A percentile compares a stretch with the other conserved stretches of the same genome.
phyloP scores from a whole-genome alignment of 2,113 vertebrate species.

The Tetraodon nigroviridis region DNA sequence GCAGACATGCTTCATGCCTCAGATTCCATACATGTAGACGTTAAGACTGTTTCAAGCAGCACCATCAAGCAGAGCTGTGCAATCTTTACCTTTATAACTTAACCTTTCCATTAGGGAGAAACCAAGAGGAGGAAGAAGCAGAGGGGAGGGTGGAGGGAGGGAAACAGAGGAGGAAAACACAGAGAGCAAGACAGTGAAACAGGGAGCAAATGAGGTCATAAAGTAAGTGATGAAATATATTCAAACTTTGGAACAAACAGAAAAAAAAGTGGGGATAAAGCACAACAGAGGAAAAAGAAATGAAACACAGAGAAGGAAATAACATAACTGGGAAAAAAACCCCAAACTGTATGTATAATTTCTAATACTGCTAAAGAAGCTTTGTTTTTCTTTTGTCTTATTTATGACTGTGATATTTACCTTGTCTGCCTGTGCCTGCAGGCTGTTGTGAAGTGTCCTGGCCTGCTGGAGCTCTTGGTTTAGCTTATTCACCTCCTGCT shows the following conservation, averaged over 20 bases:
- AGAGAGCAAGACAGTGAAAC: slow-evolving; percentile 47
- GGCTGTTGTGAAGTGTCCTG: slow-evolving; percentile 67
- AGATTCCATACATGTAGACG: slow-evolving; percentile 20
- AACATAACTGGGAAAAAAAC: slow-evolving; percentile 30
- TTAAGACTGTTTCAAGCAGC: slow-evolving; percentile 33
- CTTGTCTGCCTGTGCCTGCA: slow-evolving; percentile 76
- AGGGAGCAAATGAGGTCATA: slow-evolving; percentile 33
- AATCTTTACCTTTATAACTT: slow-evolving; percentile 63
- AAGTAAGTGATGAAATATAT: slow-evolving; percentile 47
- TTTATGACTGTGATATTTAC: slow-evolving; percentile 44
- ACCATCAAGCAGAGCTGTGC: slow-evolving; percentile 28
- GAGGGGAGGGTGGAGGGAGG: slow-evolving; percentile 22
- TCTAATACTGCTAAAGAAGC: neutral
- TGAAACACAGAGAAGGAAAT: slow-evolving; percentile 16
- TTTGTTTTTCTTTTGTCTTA: slow-evolving; percentile 11
- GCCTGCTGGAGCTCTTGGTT: slow-evolving; percentile 77
- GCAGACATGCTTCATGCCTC: slow-evolving; percentile 25
- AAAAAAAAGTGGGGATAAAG: slow-evolving; percentile 28
- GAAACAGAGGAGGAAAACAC: slow-evolving; percentile 21
- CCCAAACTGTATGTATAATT: neutral
- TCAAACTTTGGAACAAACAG: slow-evolving; percentile 41
- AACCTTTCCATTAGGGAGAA: slow-evolving; percentile 64
- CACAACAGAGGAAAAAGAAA: slow-evolving; percentile 3
- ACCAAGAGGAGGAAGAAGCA: slow-evolving; percentile 48
- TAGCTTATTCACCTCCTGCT: slow-evolving; percentile 69